Conservation (phyloP, 1,140 invertebrate species). For the Probaryconus sp. region DNA sequence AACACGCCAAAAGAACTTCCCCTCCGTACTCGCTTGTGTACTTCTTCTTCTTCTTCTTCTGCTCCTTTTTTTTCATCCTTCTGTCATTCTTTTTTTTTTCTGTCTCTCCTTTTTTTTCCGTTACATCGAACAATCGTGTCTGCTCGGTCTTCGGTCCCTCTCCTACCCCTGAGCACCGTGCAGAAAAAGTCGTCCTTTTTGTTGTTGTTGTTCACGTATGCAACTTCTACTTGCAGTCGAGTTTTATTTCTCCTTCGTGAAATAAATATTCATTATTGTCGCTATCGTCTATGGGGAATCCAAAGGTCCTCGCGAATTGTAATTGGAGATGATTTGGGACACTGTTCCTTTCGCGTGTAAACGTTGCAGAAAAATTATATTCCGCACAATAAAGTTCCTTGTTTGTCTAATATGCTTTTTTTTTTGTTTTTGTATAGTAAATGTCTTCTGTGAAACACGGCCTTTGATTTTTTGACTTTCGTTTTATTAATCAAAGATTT, state of each 20-base stretch:
- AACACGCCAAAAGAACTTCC: conserved; percentile 43
- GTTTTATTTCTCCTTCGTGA: conserved; percentile 45
- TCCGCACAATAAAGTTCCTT: too few relatives aligned
- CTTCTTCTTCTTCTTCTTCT: conserved; percentile 23
- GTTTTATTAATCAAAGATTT: too few relatives aligned
- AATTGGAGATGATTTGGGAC: conserved; percentile 22
- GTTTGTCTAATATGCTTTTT: too few relatives aligned
- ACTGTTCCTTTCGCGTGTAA: too few relatives aligned
- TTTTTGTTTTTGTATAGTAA: too few relatives aligned
- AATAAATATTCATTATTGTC: conserved; percentile 50
- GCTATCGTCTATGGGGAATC: conserved; percentile 38
- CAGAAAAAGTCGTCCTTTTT: conserved; percentile 29
- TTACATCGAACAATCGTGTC: conserved; percentile 61
- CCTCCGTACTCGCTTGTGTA: conserved; percentile 6
- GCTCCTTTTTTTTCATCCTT: conserved; percentile 36
- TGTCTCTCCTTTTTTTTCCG: conserved; percentile 55
- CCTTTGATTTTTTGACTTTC: too few relatives aligned
- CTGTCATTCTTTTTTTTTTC: conserved; percentile 41
- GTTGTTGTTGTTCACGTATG: conserved; percentile 45
- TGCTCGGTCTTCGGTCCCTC: conserved; percentile 42
- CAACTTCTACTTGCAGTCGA: conserved; percentile 52
- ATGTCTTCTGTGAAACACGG: too few relatives aligned
- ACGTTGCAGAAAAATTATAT: too few relatives aligned
- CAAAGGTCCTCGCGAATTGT: conserved; percentile 15
- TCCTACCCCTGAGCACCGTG: background rate